Base-by-base conservation (phyloP, 2,113 vertebrate species). In the Pituophis catenifer region DNA sequence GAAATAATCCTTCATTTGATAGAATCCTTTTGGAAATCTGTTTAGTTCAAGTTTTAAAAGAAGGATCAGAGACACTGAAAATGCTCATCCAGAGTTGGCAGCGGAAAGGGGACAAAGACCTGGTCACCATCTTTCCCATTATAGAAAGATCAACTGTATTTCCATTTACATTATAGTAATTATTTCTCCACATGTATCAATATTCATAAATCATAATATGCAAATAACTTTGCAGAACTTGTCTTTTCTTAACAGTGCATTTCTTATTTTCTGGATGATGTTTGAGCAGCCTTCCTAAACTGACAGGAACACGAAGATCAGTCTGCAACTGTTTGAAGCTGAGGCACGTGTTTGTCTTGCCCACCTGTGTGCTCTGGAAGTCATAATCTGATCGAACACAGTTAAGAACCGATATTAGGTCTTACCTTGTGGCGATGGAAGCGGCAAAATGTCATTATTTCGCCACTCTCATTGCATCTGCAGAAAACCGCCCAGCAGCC, bases 301-400 rank as follows among this genome's bases (percentile, higher is more conserved):
- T 52, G 33, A 53, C 33, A 24, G 33, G 29, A 88, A 44, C 62
- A 10, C 10, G 3, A 12, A 33, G 54, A 5, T 10, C 1, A 2
- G 17, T 33, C 33, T 17, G 33, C 38, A 3, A 1, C 3, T 53
- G 1, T 29, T 23, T 65, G 21, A 70, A 62, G 58, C 11, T 44
- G 59, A 13, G 26, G 1, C 5, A 54, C 23, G 8, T 24, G 8
- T 81, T 89, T 3, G 19, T 2, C n/a, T 38, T 44, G 12, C 57
- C 48, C 57, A 89, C 93, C 93, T 94, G 93, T 8, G 88, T 94
- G 2, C 98, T 98, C 90, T 98, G 98, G 94, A 99, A 99, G 94
- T 97, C 98, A 52, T 99, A 99, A 93, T 99, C 98, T n/a, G n/a
- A n/a, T n/a, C n/a, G n/a, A n/a, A n/a, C n/a, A n/a, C n/a, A n/a